These are phyloP conservation scores for Oncorhynchus clarkii DNA, from an alignment of 2,113 vertebrate genomes.

Conservation along the genomic window DNA sequence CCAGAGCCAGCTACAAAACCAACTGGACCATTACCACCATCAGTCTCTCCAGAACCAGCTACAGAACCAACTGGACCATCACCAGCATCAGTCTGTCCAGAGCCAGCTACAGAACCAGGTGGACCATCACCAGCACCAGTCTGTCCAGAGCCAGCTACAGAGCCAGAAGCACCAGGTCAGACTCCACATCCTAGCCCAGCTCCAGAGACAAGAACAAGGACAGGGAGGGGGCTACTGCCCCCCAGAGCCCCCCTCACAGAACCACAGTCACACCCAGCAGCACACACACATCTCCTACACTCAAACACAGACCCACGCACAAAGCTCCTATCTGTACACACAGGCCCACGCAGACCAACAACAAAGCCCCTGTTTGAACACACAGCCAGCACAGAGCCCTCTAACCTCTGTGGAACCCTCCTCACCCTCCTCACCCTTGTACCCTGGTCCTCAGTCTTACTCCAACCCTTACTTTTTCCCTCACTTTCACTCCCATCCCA, in stretches of 20 bases:
- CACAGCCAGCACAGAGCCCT: background rate
- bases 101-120: constrained; percentile 32
- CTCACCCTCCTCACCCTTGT: background rate
- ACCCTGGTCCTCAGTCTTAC: background rate
- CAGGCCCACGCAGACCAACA: background rate
- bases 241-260: constrained; percentile 65
- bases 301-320: background rate
- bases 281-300: background rate
- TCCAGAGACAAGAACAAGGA: constrained; percentile 28
- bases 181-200: constrained; percentile 36
- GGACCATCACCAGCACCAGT: constrained; percentile 62
- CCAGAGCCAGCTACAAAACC: too few species aligned
- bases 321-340: background rate
- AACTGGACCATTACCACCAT: background rate
- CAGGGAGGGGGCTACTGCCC: constrained; percentile 39
- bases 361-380: background rate
- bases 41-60: constrained; percentile 53
- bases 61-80: constrained; percentile 63
- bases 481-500: too few species aligned
- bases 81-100: constrained; percentile 56
- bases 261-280: constrained; percentile 55
- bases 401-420: background rate
- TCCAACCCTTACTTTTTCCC: background rate
- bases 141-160: constrained; percentile 38
- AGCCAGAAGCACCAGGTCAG: background rate